A percentile compares a stretch with the other conserved stretches of the same genome.
These are phyloP conservation scores for Ariolimax columbianus DNA, from an alignment of 2,888 invertebrate species.

Conservation along the genomic window DNA sequence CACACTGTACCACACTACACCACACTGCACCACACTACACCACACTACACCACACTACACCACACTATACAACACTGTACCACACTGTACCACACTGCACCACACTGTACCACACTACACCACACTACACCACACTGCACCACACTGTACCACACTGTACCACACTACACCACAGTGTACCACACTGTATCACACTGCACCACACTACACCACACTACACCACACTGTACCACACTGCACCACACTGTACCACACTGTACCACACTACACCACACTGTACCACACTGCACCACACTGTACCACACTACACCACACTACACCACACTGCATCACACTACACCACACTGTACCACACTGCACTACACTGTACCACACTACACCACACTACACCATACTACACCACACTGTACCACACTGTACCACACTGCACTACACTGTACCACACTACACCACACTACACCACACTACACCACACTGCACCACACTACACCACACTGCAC, in stretches of 20 bases:
- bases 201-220: slow-evolving; percentile 15
- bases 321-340: slow-evolving; percentile 24
- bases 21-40: slow-evolving; percentile 31
- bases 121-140: neutral
- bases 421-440: slow-evolving; percentile 24
- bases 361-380: slow-evolving; percentile 19
- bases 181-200: slow-evolving; percentile 5
- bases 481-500: slow-evolving; percentile 30
- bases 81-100: slow-evolving; percentile 19
- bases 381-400: slow-evolving; percentile 30
- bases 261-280: neutral
- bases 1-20: slow-evolving; percentile 17
- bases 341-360: slow-evolving; percentile 25
- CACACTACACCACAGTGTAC: slow-evolving; percentile 8
- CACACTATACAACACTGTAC: slow-evolving; percentile 10
- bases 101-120: slow-evolving; percentile 21
- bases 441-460: slow-evolving; percentile 33
- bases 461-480: slow-evolving; percentile 19
- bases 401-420: slow-evolving; percentile 11
- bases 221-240: neutral
- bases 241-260: neutral
- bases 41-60: slow-evolving; percentile 13
- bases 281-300: slow-evolving; percentile 6
- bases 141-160: neutral
- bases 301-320: slow-evolving; percentile 28